A percentile compares a stretch with the other conserved stretches of the same genome.
Evolutionary conservation across 2,797 vertebrate species (phyloP).

Genomic region (Onychomys torridus): DNA sequence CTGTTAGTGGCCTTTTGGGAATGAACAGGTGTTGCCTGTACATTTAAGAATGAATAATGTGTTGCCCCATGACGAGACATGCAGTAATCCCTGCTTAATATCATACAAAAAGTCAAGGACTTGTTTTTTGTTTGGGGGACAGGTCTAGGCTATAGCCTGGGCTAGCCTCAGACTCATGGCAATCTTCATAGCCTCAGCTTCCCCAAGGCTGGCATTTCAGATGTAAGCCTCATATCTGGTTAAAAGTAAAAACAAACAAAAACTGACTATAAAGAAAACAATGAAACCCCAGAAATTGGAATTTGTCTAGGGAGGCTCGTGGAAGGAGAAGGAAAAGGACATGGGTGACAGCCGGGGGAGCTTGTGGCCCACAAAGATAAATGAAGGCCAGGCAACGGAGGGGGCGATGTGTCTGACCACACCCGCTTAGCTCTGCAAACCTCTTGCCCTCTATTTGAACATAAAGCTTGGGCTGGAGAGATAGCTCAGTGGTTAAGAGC

Average conservation of each 20-base stretch:
- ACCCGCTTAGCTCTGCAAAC: not conserved
- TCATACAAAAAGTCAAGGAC: not conserved
- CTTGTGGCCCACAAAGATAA: not conserved
- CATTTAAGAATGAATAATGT: not conserved
- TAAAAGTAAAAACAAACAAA: not conserved
- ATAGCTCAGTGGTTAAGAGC: no score
- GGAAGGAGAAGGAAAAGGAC: no score
- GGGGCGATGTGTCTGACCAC: not conserved
- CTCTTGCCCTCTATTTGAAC: not conserved
- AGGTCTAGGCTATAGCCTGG: not conserved
- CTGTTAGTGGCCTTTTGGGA: not conserved
- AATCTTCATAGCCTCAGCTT: not conserved
- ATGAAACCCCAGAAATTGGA: not conserved
- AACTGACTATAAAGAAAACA: not conserved
- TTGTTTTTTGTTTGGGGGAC: not conserved
- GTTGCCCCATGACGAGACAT: not conserved
- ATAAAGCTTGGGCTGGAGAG: no score
- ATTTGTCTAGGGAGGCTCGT: not conserved
- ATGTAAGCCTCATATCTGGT: not conserved
- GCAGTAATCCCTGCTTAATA: not conserved
- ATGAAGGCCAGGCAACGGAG: not conserved
- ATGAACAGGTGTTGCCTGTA: no score
- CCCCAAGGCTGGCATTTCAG: not conserved
- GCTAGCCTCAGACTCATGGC: not conserved
- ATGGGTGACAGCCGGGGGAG: not conserved